Conservation (phyloP, 2,888 invertebrate species). For the Sarcophaga rosellei region DNA sequence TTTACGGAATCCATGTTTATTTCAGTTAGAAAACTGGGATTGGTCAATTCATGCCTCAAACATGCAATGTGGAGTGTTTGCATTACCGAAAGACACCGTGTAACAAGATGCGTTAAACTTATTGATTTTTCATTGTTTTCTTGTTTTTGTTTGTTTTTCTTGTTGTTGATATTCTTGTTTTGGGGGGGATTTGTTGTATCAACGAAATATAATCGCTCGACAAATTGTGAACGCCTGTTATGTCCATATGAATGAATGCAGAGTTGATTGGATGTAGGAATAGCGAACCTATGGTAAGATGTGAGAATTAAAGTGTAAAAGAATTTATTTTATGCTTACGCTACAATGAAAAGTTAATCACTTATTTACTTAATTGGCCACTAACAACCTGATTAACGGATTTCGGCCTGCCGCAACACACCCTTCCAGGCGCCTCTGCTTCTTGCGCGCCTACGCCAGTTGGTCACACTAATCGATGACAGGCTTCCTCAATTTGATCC, state of each 20-base stretch:
- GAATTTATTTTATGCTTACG: neutral
- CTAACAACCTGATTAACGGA: no score
- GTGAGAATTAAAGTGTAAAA: constrained; percentile 41
- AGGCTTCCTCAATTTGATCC: no score
- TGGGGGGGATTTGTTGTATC: constrained; percentile 60
- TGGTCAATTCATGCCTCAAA: constrained; percentile 4
- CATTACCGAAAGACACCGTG: constrained; percentile 27
- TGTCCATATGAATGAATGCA: neutral
- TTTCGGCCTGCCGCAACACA: no score
- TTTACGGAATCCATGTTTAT: constrained; percentile 6
- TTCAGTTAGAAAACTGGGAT: constrained; percentile 41
- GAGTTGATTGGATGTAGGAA: neutral
- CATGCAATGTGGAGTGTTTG: neutral
- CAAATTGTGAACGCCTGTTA: constrained; percentile 71
- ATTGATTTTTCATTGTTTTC: constrained; percentile 76
- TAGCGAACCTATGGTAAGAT: neutral
- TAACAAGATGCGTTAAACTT: constrained; percentile 80
- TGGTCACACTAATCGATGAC: no score
- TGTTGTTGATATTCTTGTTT: neutral
- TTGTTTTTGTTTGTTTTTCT: neutral
- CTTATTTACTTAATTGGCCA: no score
- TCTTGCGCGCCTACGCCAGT: no score
- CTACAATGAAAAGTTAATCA: no score
- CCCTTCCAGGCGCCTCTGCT: no score
- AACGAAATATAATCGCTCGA: constrained; percentile 78